Conservation (phyloP, 2,888 invertebrate species). For the Alsophila aescularia region DNA sequence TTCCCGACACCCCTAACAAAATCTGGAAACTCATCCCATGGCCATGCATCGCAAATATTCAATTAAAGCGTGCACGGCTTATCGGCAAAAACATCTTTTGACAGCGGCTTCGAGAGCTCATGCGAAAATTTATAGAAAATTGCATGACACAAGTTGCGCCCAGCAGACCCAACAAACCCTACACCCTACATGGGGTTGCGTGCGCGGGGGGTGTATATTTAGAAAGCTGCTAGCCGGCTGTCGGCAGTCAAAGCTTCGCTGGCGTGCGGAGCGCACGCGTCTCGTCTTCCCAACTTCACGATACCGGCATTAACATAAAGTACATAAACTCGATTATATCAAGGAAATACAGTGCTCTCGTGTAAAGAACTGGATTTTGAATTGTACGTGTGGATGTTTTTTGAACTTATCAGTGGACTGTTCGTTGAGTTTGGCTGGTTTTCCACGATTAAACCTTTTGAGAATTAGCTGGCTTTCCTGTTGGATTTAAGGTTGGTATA, state of each 20-base stretch:
- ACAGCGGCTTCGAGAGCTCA: constrained; percentile 79
- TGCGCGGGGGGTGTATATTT: constrained; percentile 81
- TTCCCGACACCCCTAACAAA: background rate
- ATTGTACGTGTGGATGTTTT: constrained; percentile 45
- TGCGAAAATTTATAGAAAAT: constrained; percentile 83
- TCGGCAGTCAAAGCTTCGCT: constrained; percentile 72
- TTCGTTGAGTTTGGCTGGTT: constrained; percentile 35
- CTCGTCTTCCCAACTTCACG: constrained; percentile 59
- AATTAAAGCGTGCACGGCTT: constrained; percentile 68
- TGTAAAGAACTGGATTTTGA: constrained; percentile 71
- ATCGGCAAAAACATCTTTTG: constrained; percentile 78
- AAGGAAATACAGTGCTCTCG: constrained; percentile 41
- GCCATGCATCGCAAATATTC: constrained; percentile 47
- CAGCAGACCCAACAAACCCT: constrained; percentile 38
- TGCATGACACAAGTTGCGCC: constrained; percentile 78
- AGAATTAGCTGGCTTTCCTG: constrained; percentile 47
- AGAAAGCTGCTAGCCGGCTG: constrained; percentile 67
- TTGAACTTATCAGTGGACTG: constrained; percentile 53
- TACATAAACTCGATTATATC: constrained; percentile 49
- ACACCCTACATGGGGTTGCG: constrained; percentile 40
- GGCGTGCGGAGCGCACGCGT: constrained; percentile 64
- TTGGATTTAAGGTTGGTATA: constrained; percentile 64
- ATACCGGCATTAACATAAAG: constrained; percentile 68
- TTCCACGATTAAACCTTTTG: constrained; percentile 58
- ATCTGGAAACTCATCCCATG: constrained; percentile 7